Evolutionary conservation across 2,797 vertebrate genomes (phyloP).

Genomic region (Lates japonicus): DNA sequence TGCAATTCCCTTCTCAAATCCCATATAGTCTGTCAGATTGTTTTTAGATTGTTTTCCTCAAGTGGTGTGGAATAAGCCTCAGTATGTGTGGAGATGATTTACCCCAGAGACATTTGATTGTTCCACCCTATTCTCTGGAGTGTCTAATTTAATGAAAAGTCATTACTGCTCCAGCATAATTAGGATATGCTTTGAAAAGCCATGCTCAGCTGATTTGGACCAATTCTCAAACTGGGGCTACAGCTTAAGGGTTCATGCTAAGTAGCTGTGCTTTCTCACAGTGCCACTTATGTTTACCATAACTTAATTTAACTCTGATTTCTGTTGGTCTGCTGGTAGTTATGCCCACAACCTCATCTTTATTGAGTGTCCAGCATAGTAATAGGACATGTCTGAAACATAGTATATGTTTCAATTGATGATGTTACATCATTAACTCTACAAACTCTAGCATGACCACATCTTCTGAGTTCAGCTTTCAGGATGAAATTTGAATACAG

Average conservation of each 20-base stretch:
- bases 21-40: constrained; percentile 39
- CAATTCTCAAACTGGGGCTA: constrained; percentile 26
- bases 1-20: constrained; percentile 29
- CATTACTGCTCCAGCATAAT: constrained; percentile 65
- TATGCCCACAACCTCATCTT: neutral
- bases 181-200: constrained; percentile 52
- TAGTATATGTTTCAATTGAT: neutral
- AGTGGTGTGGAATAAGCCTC: constrained; percentile 30
- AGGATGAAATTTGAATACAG: neutral
- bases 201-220: constrained; percentile 61
- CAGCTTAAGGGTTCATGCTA: constrained; percentile 20
- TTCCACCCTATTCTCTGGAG: constrained; percentile 51
- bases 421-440: neutral
- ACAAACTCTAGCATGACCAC: neutral
- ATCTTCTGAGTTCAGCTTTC: neutral
- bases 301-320: neutral
- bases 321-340: neutral
- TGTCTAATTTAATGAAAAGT: constrained; percentile 68
- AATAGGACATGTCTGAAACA: neutral
- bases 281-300: neutral
- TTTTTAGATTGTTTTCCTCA: constrained; percentile 48
- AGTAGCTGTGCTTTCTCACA: constrained; percentile 17
- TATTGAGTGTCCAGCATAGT: neutral
- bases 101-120: constrained; percentile 61
- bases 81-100: constrained; percentile 36